Base-by-base conservation (phyloP, 2,797 vertebrate species). In the Anableps anableps region DNA sequence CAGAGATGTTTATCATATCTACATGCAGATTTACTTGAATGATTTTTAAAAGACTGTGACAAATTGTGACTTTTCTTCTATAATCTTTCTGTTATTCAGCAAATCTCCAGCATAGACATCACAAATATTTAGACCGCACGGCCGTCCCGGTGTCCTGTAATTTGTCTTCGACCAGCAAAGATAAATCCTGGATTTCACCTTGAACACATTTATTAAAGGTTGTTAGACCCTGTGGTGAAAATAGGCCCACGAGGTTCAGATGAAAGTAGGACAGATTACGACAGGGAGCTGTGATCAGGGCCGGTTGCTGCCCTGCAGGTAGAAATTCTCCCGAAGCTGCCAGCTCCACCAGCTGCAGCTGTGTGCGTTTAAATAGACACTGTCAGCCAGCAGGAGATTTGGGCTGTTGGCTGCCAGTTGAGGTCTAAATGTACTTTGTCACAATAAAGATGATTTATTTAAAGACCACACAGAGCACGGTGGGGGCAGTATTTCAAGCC, bases 391-490 rank as follows among this genome's bases (percentile, higher is more conserved):
- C 58, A 43, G 85, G 81, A 89, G 83, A 86, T 88, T 89, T 66
- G 77, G 82, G 50, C 87, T 88, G 79, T 90, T 86, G 88, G 81
- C 83, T 80, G 80, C 79, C 81, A 82, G 79, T 89, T 60, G 58
- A 86, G 86, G 76, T 80, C 85, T 86, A 88, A 92, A 92, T 89
- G 90, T 87, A 85, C 91, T 90, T 91, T 87, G 87, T 92, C 88
- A 88, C 85, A 90, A 90, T 91, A 86, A 88, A 93, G 89, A 91
- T 90, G 86, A 93, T 93, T 92, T 91, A 93, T 94, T 91, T 88
- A 81, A 89, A 90, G 89, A 88, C 88, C 86, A 80, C 82, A 76
- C 83, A 74, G 79, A 85, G 83, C 81, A 85, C 81, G 75, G 83
- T 43, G 6, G 72, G 79, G 88, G 79, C 75, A 84, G 85, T 72